Percentiles rank a stretch among this genome's conserved stretches.
phyloP scores from a whole-genome alignment of 2,797 vertebrate species.

The Erpetoichthys calabaricus region DNA sequence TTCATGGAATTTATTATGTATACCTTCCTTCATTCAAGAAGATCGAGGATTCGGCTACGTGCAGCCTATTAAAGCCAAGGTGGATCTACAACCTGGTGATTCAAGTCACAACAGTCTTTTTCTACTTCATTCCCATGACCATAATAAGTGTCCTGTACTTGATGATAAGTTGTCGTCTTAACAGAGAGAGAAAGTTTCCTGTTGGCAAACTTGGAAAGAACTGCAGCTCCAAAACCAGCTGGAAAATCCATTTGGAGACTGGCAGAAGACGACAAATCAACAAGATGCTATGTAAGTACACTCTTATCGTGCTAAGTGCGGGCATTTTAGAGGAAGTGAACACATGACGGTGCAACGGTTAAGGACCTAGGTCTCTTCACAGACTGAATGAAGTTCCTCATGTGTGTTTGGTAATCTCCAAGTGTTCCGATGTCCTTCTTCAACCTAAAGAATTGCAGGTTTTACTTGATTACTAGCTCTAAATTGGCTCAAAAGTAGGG shows the following conservation, averaged over 20 bases:
- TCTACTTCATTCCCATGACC: conserved; percentile 56
- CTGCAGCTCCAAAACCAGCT: conserved; percentile 23
- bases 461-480: too few relatives aligned
- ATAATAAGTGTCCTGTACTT: conserved; percentile 56
- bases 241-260: conserved; percentile 36
- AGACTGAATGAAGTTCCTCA: too few relatives aligned
- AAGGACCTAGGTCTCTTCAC: too few relatives aligned
- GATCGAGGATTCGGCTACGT: conserved; percentile 52
- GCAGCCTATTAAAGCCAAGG: conserved; percentile 50
- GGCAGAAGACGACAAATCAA: conserved; percentile 51
- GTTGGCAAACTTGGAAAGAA: conserved; percentile 26
- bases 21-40: conserved; percentile 39
- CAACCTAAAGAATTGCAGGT: too few relatives aligned
- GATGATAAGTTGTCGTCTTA: conserved; percentile 49
- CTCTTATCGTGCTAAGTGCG: background rate
- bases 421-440: too few relatives aligned
- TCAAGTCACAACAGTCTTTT: conserved; percentile 58
- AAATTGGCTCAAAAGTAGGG: too few relatives aligned
- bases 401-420: too few relatives aligned
- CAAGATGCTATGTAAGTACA: conserved; percentile 61
- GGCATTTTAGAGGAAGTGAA: too few relatives aligned
- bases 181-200: conserved; percentile 30
- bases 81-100: conserved; percentile 65
- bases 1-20: conserved; percentile 52
- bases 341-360: too few relatives aligned